Base-by-base conservation (phyloP, 2,888 invertebrate species). In the Drymonia ruficornis region DNA sequence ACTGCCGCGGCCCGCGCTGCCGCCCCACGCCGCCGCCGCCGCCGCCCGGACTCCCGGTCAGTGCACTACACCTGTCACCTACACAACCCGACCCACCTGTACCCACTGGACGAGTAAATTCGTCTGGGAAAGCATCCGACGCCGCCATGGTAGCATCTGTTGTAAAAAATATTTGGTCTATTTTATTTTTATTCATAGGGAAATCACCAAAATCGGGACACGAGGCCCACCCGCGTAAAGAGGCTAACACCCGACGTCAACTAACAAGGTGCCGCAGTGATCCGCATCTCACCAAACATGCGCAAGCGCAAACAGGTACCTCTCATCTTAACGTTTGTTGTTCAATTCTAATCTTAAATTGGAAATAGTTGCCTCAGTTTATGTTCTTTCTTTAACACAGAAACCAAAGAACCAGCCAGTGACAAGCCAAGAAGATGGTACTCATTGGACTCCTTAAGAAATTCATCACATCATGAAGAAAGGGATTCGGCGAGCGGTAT, bases 401-500 rank as follows among this genome's bases (percentile, higher is more conserved):
- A 90, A 72, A 83, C 86, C 82, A 92, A 91, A 87, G 91, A 89
- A 74, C 65, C 73, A 34, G 56, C 62, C 31, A 83, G 62, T 60
- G 74, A 70, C 55, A 87, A 86, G 52, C 72, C 83, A 23, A 84
- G 90, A 50, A 76, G 92, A 55, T 93, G 92, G 89, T 92, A 92
- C 63, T 93, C 93, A 1, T 75, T 93, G 49, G 93, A 93, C 61
- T 93, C 93, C 0, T 65, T 93, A 59, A 71, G 91, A 49, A 86
- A 87, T 42, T 81, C 90, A 0, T 72, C 81, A 12, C 86, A 81
- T 19, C 81, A 87, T 0, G 91, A 92, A 40, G 93, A 93, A 44
- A 78, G 92, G 47, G 91, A 93, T 61, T 93, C 93, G 0, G 89
- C 89, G 29, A 92, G 91, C 61, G 93, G 93, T 93, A 76, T 68